Evolutionary conservation across 2,113 vertebrate genomes (phyloP).

Genomic region (Todiramphus saurophagus): DNA sequence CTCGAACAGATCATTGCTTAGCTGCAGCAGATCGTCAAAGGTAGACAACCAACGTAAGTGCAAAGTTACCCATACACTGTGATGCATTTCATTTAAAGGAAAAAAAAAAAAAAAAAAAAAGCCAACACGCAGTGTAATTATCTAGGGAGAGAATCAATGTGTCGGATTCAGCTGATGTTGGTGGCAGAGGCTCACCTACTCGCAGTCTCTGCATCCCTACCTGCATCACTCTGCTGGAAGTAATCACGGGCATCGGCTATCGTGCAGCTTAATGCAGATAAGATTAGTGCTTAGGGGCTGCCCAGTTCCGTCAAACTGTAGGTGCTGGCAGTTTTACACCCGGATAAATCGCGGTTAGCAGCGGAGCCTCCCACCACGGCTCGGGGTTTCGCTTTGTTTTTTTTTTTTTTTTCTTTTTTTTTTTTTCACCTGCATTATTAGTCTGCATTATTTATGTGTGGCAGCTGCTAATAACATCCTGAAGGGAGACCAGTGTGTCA

Average conservation of each 20-base stretch:
- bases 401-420: too few species aligned
- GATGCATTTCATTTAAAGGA: constrained; percentile 27
- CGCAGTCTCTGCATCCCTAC: constrained; percentile 74
- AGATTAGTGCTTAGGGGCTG: constrained; percentile 69
- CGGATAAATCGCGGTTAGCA: constrained; percentile 49
- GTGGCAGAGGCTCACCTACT: constrained; percentile 69
- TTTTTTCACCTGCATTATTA: constrained; percentile 55
- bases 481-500: constrained; percentile 44
- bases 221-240: constrained; percentile 77
- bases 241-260: constrained; percentile 75
- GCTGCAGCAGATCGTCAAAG: constrained; percentile 73
- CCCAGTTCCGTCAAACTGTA: constrained; percentile 46
- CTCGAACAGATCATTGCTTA: constrained; percentile 69
- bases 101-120: background rate
- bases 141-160: constrained; percentile 18
- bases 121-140: background rate
- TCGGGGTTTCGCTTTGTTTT: too few species aligned
- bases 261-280: constrained; percentile 79
- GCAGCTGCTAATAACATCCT: constrained; percentile 71
- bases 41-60: constrained; percentile 77
- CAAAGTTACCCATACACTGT: constrained; percentile 73
- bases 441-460: constrained; percentile 73
- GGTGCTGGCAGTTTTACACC: constrained; percentile 59
- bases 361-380: too few species aligned
- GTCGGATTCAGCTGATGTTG: constrained; percentile 49